These are phyloP conservation scores for Zaprionus obscuricornis DNA, from an alignment of 2,888 invertebrate species.

Conservation along the genomic window DNA sequence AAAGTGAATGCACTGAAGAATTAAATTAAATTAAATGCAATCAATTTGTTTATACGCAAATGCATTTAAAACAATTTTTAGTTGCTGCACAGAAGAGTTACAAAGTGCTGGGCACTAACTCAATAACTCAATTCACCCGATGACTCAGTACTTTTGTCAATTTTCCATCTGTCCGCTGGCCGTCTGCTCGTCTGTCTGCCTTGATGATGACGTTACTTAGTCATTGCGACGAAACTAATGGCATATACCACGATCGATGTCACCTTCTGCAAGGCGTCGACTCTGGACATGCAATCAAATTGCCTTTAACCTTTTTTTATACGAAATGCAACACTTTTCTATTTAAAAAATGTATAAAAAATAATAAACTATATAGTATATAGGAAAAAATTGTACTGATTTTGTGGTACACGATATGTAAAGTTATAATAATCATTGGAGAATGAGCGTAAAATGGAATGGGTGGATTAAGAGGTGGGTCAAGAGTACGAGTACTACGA, in stretches of 20 bases:
- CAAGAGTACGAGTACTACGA: neutral
- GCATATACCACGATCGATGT: conserved; percentile 18
- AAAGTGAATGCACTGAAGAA: conserved; percentile 40
- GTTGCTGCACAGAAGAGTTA: conserved; percentile 26
- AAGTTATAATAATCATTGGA: conserved; percentile 1
- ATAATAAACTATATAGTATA: no score
- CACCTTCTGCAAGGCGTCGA: conserved; percentile 29
- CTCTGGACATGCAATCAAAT: conserved; percentile 61
- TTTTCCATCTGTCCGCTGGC: no score
- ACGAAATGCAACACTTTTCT: conserved; percentile 35
- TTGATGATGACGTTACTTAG: no score
- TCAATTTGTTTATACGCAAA: conserved; percentile 77
- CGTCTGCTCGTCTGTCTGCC: no score
- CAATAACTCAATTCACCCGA: conserved; percentile 15
- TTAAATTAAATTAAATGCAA: conserved; percentile 74
- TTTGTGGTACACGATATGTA: conserved; percentile 67
- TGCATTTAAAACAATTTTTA: conserved; percentile 69
- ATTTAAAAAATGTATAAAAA: conserved; percentile 25
- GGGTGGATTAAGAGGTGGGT: neutral
- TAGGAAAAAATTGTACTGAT: conserved; percentile 55
- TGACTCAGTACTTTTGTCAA: no score
- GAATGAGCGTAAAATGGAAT: neutral
- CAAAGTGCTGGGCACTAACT: conserved; percentile 17
- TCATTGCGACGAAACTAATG: no score
- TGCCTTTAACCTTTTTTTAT: conserved; percentile 25